Evolutionary conservation across 2,888 invertebrate genomes (phyloP), one percentile per base, ranked within the genome.

Genomic region (Drosophila nigricruria): DNA sequence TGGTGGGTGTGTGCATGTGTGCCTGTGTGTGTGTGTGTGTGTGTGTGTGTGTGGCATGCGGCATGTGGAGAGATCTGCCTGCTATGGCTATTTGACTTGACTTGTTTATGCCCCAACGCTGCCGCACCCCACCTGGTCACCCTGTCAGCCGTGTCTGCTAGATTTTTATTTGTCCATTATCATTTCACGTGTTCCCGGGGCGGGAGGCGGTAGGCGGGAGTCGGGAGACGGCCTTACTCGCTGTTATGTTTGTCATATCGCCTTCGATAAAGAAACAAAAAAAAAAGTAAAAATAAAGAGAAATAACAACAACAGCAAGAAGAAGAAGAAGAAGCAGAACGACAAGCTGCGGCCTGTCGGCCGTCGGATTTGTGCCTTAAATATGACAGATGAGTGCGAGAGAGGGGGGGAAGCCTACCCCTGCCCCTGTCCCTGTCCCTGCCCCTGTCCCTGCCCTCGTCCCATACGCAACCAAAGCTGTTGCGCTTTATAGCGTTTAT

Each of bases 201-300:
- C n/a, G 30, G 8, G 0, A 30, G 30, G 10, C 10, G 10, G 10
- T 1, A 2, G 1, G 30, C 0, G 4, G 2, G 10, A 18, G 40
- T 18, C 25, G 53, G 6, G 9, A 32, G 43, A 43, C 8, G 38
- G 50, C 60, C 47, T 67, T 42, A 38, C 52, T 58, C 58, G 78
- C 67, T 79, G 88, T 87, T 82, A 85, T 81, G 80, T 83, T 80
- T 81, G 82, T 85, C 84, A 84, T 85, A 81, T 77, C 76, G 67
- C 62, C 63, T 30, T 77, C 73, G 81, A 87, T 82, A 87, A 89
- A 79, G 79, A 77, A 70, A 69, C 54, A 63, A 25, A 45, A 34
- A 49, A 32, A 59, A 57, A 68, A 57, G 3, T 2, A 38, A 9
- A 12, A 42, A 10, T 8, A 32, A 67, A 53, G 65, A 67, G 16